These are phyloP conservation scores for Thryonomys swinderianus DNA, from an alignment of 2,113 vertebrate genomes.

Conservation along the genomic window DNA sequence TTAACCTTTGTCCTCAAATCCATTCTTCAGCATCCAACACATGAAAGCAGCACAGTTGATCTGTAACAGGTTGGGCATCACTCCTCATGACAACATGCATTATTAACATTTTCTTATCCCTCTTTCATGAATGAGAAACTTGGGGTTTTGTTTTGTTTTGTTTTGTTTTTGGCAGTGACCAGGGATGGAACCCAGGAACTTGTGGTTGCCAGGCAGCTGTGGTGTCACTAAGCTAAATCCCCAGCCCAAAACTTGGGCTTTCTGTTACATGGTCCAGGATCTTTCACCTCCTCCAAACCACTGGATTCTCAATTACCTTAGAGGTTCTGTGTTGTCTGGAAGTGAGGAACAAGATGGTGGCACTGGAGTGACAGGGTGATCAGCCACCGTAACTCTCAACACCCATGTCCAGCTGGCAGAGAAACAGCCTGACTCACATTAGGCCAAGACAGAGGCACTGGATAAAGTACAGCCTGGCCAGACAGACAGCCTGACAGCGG, in stretches of 20 bases:
- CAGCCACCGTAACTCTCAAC: neutral
- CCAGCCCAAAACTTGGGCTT: neutral
- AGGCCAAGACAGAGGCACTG: neutral
- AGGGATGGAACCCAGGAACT: no score
- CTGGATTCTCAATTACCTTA: slow-evolving; percentile 1
- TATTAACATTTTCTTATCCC: neutral
- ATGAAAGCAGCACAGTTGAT: neutral
- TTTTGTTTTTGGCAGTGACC: no score
- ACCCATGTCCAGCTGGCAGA: neutral
- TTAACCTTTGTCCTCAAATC: neutral
- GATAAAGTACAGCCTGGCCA: neutral
- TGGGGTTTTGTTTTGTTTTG: no score
- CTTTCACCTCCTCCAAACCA: neutral
- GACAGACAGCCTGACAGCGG: neutral
- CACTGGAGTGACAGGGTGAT: neutral
- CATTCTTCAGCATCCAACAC: neutral
- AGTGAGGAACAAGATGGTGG: neutral
- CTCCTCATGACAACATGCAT: neutral
- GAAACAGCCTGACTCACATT: neutral
- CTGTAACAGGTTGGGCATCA: neutral
- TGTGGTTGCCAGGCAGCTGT: no score
- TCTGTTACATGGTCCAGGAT: neutral
- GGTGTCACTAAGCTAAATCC: no score
- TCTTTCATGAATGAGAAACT: slow-evolving; percentile 29
- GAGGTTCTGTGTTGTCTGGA: neutral